Evolutionary conservation across 2,888 invertebrate genomes (phyloP), one percentile per base, ranked within the genome.

Genomic region (Leucozona laternaria): DNA sequence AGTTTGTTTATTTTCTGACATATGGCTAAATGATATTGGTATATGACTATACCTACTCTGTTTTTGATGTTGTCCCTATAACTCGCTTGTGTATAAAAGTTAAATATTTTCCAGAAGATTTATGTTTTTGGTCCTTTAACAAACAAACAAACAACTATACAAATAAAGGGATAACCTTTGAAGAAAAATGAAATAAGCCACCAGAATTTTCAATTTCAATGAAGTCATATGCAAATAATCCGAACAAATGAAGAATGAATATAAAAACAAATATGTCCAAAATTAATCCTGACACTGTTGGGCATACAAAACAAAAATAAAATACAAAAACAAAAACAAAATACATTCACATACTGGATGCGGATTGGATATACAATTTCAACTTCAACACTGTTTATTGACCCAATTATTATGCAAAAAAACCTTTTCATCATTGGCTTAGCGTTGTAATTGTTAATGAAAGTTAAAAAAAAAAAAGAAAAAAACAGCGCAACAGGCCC

Each of bases 331-430:
- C 31, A 11, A 22, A 48, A 17, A 28, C 11, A 31, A 10, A 20
- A 7, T 8, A 8, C 4, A 15, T 40, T 60, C n/a, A n/a, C n/a
- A n/a, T n/a, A n/a, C n/a, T n/a, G n/a, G n/a, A n/a, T n/a, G n/a
- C n/a, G n/a, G n/a, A n/a, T n/a, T n/a, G n/a, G 40, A 77, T 78
- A 66, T 60, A 34, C 48, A 66, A 66, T 64, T 48, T 53, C 73
- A 70, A 68, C 25, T 53, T n/a, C 62, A 76, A 57, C 43, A 57
- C 48, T 40, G 34, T 60, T 40, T 68, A 79, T 85, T 77, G 80
- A 85, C 80, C 80, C 25, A 80, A 85, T 85, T 85, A 80, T 60
- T 80, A 85, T 77, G 84, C 80, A 84, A 66, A 79, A 58, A 76
- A 48, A n/a, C 45, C 68, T 37, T 60, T 83, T 79, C 60, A 76